A percentile compares a stretch with the other conserved stretches of the same genome.
These are phyloP conservation scores for Calonectris borealis DNA, from an alignment of 2,113 vertebrate genomes.

Conservation along the genomic window DNA sequence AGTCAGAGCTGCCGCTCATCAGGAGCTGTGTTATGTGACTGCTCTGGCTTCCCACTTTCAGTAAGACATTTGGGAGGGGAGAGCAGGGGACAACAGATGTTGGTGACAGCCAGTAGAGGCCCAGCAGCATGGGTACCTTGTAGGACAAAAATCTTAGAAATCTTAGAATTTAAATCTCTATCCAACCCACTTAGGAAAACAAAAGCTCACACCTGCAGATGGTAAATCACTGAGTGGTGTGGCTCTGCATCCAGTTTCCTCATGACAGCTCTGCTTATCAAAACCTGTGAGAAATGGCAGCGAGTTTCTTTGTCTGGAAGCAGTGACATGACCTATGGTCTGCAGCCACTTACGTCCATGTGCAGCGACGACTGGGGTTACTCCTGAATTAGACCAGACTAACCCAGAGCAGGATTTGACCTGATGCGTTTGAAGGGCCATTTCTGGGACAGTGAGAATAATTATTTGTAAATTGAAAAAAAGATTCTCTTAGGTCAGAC, in stretches of 20 bases:
- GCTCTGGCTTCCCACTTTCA: not conserved
- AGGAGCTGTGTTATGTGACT: not conserved
- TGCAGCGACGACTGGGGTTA: not conserved
- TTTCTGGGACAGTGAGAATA: not conserved
- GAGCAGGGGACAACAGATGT: not conserved
- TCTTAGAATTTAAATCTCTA: not conserved
- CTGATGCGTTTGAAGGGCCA: not conserved
- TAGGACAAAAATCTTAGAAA: not conserved
- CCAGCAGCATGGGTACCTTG: accelerated
- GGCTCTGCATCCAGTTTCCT: not conserved
- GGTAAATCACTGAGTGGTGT: not conserved
- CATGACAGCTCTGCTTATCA: not conserved
- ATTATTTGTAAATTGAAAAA: not conserved
- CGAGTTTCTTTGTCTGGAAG: not conserved
- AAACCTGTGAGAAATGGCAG: not conserved
- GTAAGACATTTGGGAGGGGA: not conserved
- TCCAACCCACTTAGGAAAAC: not conserved
- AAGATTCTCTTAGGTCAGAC: not conserved
- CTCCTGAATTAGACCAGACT: not conserved
- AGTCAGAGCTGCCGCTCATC: too few species aligned
- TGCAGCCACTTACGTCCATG: not conserved
- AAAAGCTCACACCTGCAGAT: accelerated
- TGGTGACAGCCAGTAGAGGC: not conserved
- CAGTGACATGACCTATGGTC: not conserved
- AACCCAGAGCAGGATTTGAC: not conserved